Percentiles rank a stretch among this genome's conserved stretches.
Evolutionary conservation across 2,888 invertebrate genomes (phyloP).

Genomic region (Blera fallax): DNA sequence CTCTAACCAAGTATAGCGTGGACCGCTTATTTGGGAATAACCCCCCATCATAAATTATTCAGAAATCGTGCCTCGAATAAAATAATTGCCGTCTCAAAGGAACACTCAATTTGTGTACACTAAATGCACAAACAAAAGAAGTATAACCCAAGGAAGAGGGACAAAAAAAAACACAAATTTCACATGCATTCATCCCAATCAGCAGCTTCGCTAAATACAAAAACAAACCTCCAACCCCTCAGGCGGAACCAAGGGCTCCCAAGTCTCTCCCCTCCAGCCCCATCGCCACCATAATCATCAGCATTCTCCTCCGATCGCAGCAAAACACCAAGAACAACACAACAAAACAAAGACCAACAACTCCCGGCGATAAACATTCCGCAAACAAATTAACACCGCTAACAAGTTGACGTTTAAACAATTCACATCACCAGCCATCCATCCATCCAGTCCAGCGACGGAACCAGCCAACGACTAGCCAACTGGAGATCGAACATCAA

Average conservation of each 20-base stretch:
- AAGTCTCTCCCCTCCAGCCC: background rate
- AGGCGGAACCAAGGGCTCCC: conserved; percentile 54
- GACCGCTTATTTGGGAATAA: too few species aligned
- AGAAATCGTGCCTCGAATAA: background rate
- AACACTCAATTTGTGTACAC: conserved; percentile 36
- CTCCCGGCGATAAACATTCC: conserved; percentile 67
- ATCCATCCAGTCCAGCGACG: conserved; percentile 21
- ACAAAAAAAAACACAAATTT: background rate
- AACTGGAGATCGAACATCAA: conserved; percentile 73
- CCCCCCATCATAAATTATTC: background rate
- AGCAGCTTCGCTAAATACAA: conserved; percentile 44
- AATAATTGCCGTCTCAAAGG: background rate
- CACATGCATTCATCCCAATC: conserved; percentile 50
- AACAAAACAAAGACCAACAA: conserved; percentile 36
- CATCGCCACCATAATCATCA: conserved; percentile 22
- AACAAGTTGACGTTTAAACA: conserved; percentile 72
- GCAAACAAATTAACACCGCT: conserved; percentile 73
- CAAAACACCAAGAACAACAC: conserved; percentile 14
- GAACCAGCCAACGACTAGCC: background rate
- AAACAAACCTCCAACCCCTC: conserved; percentile 57
- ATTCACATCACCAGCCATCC: conserved; percentile 66
- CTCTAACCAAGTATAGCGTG: too few species aligned
- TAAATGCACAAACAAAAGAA: conserved; percentile 1
- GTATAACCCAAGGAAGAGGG: background rate
- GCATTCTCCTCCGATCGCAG: background rate